phyloP scores from a whole-genome alignment of 2,888 invertebrate species.

The Notodonta dromedarius region DNA sequence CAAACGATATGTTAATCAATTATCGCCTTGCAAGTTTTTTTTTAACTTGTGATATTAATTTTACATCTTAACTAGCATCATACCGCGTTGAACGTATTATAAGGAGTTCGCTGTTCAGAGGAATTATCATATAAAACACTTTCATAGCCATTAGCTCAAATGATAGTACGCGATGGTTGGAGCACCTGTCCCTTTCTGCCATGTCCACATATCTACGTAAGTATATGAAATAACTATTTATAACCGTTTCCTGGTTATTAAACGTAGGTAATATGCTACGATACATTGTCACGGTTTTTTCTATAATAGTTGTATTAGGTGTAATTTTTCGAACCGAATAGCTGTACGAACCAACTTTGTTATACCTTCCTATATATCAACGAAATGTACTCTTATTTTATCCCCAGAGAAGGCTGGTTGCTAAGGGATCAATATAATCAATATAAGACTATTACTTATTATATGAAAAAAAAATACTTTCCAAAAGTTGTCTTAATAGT shows the following conservation, averaged over 20 bases:
- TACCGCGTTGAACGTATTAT: slow-evolving; percentile 12
- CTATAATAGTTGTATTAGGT: too few species aligned
- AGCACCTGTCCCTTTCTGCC: slow-evolving; percentile 22
- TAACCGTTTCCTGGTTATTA: slow-evolving; percentile 19
- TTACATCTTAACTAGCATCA: slow-evolving; percentile 52
- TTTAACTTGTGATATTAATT: slow-evolving; percentile 41
- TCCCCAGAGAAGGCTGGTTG: too few species aligned
- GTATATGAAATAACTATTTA: slow-evolving; percentile 4
- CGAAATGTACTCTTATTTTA: too few species aligned
- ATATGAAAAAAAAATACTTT: too few species aligned
- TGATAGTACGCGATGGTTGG: slow-evolving; percentile 9
- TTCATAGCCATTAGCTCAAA: slow-evolving; percentile 16
- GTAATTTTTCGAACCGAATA: too few species aligned
- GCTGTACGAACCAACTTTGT: too few species aligned
- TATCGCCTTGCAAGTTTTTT: slow-evolving; percentile 39
- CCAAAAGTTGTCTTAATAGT: too few species aligned
- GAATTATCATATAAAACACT: slow-evolving; percentile 17
- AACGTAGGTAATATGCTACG: slow-evolving; percentile 12
- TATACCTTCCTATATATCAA: too few species aligned
- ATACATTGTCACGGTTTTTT: background rate
- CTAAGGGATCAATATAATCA: too few species aligned
- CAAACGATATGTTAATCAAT: slow-evolving; percentile 43
- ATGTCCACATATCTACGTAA: slow-evolving; percentile 5
- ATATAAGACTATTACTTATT: too few species aligned
- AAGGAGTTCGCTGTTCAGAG: slow-evolving; percentile 14